Evolutionary conservation across 2,888 invertebrate species (phyloP).

Genomic region (Chirona hameri): DNA sequence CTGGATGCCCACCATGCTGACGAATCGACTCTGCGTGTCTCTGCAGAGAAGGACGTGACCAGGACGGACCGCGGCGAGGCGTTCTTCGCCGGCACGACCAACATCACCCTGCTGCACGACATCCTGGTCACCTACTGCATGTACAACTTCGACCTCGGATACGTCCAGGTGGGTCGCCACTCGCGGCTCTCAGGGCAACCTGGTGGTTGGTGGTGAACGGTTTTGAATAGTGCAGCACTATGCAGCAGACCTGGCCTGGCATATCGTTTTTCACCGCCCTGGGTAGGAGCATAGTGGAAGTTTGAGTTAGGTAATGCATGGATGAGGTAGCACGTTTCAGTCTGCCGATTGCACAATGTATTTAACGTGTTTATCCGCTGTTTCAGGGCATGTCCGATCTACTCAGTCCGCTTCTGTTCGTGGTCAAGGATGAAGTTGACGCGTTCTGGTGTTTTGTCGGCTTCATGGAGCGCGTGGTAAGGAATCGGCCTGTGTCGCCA

Average conservation of each 20-base stretch:
- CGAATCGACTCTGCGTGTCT: neutral
- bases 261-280: no score
- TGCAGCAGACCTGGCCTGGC: no score
- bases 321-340: no score
- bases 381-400: slow-evolving; percentile 91
- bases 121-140: slow-evolving; percentile 97
- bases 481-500: slow-evolving; percentile 42
- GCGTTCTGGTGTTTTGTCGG: slow-evolving; percentile 99
- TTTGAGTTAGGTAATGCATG: no score
- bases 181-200: neutral
- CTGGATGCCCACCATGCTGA: neutral
- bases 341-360: no score
- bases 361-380: slow-evolving; percentile 51
- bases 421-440: slow-evolving; percentile 89
- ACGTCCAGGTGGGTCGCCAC: slow-evolving; percentile 35
- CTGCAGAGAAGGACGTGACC: slow-evolving; percentile 89
- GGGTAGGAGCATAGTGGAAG: no score
- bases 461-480: slow-evolving; percentile 91
- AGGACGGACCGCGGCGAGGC: slow-evolving; percentile 87
- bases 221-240: no score
- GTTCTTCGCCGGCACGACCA: slow-evolving; percentile 89
- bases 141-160: slow-evolving; percentile 95
- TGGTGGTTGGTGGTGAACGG: no score
- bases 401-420: slow-evolving; percentile 81
- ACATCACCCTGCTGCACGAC: slow-evolving; percentile 77